Evolutionary conservation across 2,888 invertebrate species (phyloP), one percentile per base, ranked within the genome.

Genomic region (Tachystola acroxantha): DNA sequence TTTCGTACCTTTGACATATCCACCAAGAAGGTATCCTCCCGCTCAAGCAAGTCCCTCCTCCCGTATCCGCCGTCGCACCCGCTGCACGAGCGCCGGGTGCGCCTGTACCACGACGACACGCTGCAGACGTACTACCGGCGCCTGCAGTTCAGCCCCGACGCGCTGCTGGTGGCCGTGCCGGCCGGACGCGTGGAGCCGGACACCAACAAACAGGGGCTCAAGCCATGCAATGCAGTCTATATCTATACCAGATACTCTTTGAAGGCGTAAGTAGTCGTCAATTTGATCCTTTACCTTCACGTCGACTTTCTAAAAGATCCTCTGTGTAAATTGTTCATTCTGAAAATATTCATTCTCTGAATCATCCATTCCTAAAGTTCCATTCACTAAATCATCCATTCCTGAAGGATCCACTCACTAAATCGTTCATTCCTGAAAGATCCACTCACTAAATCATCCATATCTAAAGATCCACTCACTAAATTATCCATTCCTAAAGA

Each of bases 111-210:
- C 56, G 97, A 98, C 55, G 97, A 97, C 67, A 97, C 97, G 0
- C 88, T 97, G 47, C 95, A 96, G 73, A 96, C 98, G 0, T 99
- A 96, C 77, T 98, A 96, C 66, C 89, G 99, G 27, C 89, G 99
- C 22, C 75, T 98, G 14, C 90, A 92, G 30, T 99, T 97, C 66
- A 94, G 96, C 13, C 96, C 97, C 0, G 97, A 98, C 72, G 99
- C 99, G 0, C 88, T 93, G 60, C 76, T 99, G 31, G 75, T 99
- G 12, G 90, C 98, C n/a, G 94, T 94, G 0, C 99, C 99, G 0
- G 93, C 96, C 0, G 98, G 98, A 0, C 90, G 93, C 36, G 86
- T 96, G 1, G 94, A 95, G 58, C 88, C 90, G 1, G 91, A 92
- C 26, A 78, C 80, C n/a, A 74, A 68, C 30, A 92, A 91, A 34